Percentiles rank a stretch among this genome's conserved stretches.
phyloP scores from a whole-genome alignment of 1,140 invertebrate genomes.

The Amphibalanus amphitrite region DNA sequence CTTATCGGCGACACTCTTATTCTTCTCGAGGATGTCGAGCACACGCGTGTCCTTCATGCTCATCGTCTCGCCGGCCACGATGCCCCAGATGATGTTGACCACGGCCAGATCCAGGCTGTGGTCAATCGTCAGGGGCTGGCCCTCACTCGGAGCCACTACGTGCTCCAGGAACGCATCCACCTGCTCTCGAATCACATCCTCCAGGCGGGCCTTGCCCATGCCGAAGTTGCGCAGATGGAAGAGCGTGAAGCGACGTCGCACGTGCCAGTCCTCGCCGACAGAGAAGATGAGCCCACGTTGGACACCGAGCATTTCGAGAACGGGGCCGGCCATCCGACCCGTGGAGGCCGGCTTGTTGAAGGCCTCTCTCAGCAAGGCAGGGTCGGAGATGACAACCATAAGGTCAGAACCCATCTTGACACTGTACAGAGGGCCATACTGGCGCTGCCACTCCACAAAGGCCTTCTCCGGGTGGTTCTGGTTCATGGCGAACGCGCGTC shows the following conservation, averaged over 20 bases:
- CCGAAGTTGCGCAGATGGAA: too few relatives aligned
- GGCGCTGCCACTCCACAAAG: too few relatives aligned
- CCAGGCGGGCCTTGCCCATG: slow-evolving; percentile 8
- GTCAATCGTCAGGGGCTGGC: neutral
- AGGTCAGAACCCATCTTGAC: neutral
- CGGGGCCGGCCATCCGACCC: neutral
- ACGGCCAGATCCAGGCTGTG: neutral
- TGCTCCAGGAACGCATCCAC: slow-evolving; percentile 2
- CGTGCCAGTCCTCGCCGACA: slow-evolving; percentile 2
- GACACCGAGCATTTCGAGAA: neutral
- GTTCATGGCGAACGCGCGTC: too few relatives aligned
- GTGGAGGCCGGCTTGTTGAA: neutral
- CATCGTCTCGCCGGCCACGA: neutral
- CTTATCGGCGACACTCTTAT: neutral
- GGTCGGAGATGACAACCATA: neutral
- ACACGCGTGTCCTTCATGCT: neutral
- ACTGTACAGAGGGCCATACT: neutral
- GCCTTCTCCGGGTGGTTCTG: too few relatives aligned
- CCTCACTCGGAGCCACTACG: neutral
- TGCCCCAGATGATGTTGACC: neutral
- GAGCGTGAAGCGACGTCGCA: slow-evolving; percentile 8
- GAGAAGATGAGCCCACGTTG: neutral
- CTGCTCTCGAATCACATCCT: slow-evolving; percentile 5
- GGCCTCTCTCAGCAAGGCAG: neutral
- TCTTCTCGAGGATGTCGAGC: neutral